These are phyloP conservation scores for Tragelaphus buxtoni DNA, from an alignment of 2,113 vertebrate genomes.

Conservation along the genomic window DNA sequence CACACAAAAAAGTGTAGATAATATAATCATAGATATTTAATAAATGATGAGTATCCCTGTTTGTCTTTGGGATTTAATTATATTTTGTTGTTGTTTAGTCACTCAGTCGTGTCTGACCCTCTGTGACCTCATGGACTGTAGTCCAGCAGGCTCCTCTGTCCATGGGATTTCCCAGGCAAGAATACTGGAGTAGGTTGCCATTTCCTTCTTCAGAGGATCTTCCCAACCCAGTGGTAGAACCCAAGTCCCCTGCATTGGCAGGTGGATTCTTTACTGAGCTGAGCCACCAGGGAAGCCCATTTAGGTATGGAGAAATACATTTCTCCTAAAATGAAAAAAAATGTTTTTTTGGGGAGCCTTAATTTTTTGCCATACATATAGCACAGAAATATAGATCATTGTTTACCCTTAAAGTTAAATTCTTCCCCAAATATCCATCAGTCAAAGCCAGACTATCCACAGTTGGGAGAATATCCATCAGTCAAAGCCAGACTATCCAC, in stretches of 20 bases:
- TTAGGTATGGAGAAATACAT: not conserved
- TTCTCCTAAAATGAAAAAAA: not conserved
- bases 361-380: not conserved
- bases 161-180: not conserved
- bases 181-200: not conserved
- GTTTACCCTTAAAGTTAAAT: not conserved
- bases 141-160: not conserved
- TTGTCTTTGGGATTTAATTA: not conserved
- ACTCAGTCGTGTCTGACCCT: not conserved
- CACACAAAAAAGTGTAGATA: not conserved
- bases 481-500: not conserved
- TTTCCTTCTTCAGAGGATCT: not conserved
- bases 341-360: not conserved
- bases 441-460: not conserved
- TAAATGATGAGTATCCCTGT: not conserved
- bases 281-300: not conserved
- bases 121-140: not conserved
- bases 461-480: not conserved
- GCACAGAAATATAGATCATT: not conserved
- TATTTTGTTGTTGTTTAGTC: not conserved
- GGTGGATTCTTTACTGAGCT: not conserved
- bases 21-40: not conserved
- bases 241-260: not conserved
- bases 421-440: not conserved
- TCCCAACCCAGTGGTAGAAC: not conserved